A percentile compares a stretch with the other conserved stretches of the same genome.
Conservation (phyloP, 2,113 vertebrate species). For the Canis aureus region DNA sequence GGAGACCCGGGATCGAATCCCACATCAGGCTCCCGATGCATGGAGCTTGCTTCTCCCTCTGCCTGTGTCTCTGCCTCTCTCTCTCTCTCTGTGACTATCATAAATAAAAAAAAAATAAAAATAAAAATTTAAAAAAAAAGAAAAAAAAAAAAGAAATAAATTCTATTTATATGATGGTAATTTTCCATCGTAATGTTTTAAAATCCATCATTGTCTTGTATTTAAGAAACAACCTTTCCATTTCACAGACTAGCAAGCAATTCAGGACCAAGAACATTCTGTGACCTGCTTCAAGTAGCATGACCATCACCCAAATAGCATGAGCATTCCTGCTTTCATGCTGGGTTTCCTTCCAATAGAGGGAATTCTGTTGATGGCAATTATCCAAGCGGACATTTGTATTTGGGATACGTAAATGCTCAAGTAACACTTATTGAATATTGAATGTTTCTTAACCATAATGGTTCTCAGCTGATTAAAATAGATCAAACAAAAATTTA, state of each 20-base stretch:
- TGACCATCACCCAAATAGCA: background rate
- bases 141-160: background rate
- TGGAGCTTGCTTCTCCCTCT: no score
- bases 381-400: background rate
- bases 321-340: background rate
- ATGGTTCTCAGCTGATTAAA: background rate
- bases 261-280: background rate
- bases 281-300: background rate
- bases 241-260: background rate
- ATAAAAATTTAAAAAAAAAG: no score
- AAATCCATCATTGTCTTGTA: background rate
- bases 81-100: no score
- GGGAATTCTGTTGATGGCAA: background rate
- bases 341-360: background rate
- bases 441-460: background rate
- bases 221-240: background rate
- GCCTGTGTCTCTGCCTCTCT: no score
- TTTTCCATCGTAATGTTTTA: background rate
- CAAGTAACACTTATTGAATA: background rate
- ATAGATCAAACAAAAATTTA: background rate
- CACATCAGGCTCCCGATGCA: no score
- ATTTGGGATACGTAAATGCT: background rate
- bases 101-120: no score
- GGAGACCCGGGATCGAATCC: no score
- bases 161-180: background rate